Base-by-base conservation (phyloP, 1,140 invertebrate genomes). In the Popillia japonica region DNA sequence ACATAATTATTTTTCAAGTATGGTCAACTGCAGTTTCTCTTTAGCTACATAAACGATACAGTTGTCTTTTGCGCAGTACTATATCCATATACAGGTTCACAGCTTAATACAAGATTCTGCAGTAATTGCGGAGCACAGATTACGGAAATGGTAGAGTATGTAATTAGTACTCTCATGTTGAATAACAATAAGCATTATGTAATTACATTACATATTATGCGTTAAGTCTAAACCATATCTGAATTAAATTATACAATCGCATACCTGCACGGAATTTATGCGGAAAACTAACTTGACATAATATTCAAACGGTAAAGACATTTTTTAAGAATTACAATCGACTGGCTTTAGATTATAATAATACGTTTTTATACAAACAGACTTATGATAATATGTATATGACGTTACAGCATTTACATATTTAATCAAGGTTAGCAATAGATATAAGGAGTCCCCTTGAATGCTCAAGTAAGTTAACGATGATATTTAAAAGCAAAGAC, bases 131-230 rank as follows among this genome's bases (percentile, higher is more conserved):
- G n/a, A 34, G 22, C 27, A 11, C 27, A 9, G 7, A 68, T 68
- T 7, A 68, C 61, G 61, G 61, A 68, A 68, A 68, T 68, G 61
- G 20, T 68, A 68, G 22, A 11, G 14, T 68, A n/a, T n/a, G n/a
- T n/a, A 68, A 68, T 68, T 68, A 68, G 22, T 22, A 14, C 2
- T 68, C 8, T 22, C 22, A 22, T 7, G 6, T 23, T 68, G 61
- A 68, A 68, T 68, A 68, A 68, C 27, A 68, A 68, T 34, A 68
- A 68, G 22, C 27, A 8, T 68, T 68, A 68, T 22, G 27, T 22
- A 68, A 68, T 68, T 27, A 34, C 7, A 27, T 8, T 9, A 20
- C 22, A 68, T 68, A 68, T 68, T 68, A 68, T 23, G 11, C 61
- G 22, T 27, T 68, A 7, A 20, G 4, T 10, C 8, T 34, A 68